Percentiles rank a stretch among this genome's conserved stretches.
Evolutionary conservation across 2,888 invertebrate species (phyloP).

Genomic region (Alviniconcha strummeri): DNA sequence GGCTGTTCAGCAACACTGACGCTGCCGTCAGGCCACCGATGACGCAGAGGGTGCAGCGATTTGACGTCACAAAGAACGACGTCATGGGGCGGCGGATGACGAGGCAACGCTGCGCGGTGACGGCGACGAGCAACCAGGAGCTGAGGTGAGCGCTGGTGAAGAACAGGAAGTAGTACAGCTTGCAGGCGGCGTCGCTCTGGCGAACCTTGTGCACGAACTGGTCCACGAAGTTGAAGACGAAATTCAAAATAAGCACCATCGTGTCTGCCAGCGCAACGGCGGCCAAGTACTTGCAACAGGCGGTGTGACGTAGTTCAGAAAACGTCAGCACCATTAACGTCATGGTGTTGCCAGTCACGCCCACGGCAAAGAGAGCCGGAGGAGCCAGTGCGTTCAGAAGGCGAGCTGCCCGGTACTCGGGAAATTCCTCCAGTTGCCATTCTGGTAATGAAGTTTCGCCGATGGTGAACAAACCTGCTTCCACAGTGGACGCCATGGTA

Average conservation of each 20-base stretch:
- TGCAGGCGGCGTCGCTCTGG: conserved; percentile 14
- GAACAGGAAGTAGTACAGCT: conserved; percentile 28
- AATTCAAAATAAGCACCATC: conserved; percentile 5
- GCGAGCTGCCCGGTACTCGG: conserved; percentile 11
- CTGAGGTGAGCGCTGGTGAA: conserved; percentile 28
- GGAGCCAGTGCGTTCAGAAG: conserved; percentile 10
- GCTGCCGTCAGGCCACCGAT: conserved; percentile 15
- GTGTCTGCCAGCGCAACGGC: conserved; percentile 14
- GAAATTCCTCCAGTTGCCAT: conserved; percentile 7
- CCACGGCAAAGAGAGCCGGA: conserved; percentile 7
- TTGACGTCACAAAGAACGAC: conserved; percentile 15
- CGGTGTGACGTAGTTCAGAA: neutral
- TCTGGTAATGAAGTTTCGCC: conserved; percentile 1
- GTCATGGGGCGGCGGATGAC: conserved; percentile 26
- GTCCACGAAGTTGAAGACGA: conserved; percentile 26
- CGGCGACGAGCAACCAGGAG: conserved; percentile 28
- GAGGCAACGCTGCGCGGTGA: conserved; percentile 26
- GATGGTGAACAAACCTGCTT: conserved; percentile 14
- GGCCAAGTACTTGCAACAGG: conserved; percentile 22
- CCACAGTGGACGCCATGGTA: neutral
- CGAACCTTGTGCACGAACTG: conserved; percentile 13
- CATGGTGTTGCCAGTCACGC: conserved; percentile 18
- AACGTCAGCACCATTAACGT: conserved; percentile 23
- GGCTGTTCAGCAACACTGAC: conserved; percentile 1
- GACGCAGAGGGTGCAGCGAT: conserved; percentile 20